phyloP scores from a whole-genome alignment of 2,888 invertebrate species.

The Torymus tubicola region DNA sequence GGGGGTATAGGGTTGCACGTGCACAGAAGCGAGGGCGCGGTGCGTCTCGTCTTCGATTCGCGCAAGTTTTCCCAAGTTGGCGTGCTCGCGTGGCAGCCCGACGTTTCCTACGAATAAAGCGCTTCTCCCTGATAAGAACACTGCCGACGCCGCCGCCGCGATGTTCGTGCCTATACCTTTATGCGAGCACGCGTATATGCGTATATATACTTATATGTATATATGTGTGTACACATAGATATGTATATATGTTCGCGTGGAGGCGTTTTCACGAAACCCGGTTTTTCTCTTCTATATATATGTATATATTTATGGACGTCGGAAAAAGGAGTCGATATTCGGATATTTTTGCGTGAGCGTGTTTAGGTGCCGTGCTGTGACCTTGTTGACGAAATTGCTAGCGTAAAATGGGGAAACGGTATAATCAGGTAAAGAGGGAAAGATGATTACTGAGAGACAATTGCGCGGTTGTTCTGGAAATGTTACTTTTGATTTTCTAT shows the following conservation, averaged over 20 bases:
- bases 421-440: conserved; percentile 57
- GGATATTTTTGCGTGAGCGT: conserved; percentile 26
- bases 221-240: not conserved
- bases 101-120: conserved; percentile 67
- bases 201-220: not conserved
- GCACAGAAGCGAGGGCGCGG: too few relatives aligned
- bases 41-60: conserved; percentile 56
- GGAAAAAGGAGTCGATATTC: conserved; percentile 28
- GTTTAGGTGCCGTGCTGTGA: not conserved
- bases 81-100: conserved; percentile 67
- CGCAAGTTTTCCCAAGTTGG: conserved; percentile 62
- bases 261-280: conserved; percentile 10
- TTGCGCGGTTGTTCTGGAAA: conserved; percentile 36
- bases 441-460: conserved; percentile 47
- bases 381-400: conserved; percentile 43
- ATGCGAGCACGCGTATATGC: not conserved
- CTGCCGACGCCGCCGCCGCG: too few relatives aligned
- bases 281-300: conserved; percentile 10
- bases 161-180: conserved; percentile 8
- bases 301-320: too few relatives aligned
- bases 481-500: conserved; percentile 26
- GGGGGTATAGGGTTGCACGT: too few relatives aligned
- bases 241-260: not conserved
- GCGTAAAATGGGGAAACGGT: conserved; percentile 54
- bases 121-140: conserved; percentile 66